Percentiles rank a stretch among this genome's conserved stretches.
These are phyloP conservation scores for Campoletis sonorensis DNA, from an alignment of 1,140 invertebrate species.

Conservation along the genomic window DNA sequence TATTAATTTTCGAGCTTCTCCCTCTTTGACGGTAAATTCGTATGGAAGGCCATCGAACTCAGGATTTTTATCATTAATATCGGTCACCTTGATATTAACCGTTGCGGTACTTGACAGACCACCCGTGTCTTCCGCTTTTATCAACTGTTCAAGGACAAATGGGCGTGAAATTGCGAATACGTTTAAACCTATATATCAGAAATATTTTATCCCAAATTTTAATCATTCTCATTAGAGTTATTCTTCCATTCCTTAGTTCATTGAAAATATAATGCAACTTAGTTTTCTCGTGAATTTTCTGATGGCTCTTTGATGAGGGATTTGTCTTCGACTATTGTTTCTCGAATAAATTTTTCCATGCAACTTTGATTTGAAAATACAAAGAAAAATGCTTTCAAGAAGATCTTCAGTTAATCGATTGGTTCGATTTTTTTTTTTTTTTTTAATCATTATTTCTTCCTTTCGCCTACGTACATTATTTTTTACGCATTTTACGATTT, in stretches of 20 bases:
- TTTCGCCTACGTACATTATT: not conserved
- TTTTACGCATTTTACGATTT: not conserved
- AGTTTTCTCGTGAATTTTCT: no score
- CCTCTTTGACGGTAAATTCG: constrained; percentile 89
- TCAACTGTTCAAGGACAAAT: constrained; percentile 76
- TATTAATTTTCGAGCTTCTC: constrained; percentile 81
- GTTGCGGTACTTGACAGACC: constrained; percentile 88
- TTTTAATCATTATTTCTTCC: no score
- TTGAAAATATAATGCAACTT: no score
- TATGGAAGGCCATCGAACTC: constrained; percentile 88
- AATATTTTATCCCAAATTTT: not conserved
- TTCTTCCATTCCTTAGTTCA: no score
- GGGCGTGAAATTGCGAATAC: not conserved
- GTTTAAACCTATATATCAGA: not conserved
- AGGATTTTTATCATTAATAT: constrained; percentile 93
- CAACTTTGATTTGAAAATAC: no score
- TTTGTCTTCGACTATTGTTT: no score
- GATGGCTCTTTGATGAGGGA: no score
- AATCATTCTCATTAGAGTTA: no score
- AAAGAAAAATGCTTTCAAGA: no score
- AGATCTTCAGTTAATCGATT: no score
- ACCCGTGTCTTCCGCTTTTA: constrained; percentile 91
- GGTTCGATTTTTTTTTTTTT: no score
- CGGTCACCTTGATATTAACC: constrained; percentile 91
- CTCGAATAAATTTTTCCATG: no score